Evolutionary conservation across 1,140 invertebrate genomes (phyloP).

Genomic region (Drosophila sp.): DNA sequence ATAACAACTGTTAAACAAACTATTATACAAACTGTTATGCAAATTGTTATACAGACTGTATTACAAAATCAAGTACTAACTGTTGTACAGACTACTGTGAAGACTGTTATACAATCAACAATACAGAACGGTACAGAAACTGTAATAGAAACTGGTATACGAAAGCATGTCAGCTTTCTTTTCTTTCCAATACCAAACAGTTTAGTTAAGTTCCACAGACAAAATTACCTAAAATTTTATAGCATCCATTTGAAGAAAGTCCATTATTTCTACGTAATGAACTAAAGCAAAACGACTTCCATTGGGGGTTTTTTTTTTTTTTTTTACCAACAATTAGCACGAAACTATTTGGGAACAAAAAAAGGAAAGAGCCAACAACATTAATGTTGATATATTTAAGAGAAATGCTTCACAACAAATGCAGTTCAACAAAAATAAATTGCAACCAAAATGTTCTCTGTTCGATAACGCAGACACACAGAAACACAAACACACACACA

Average conservation of each 20-base stretch:
- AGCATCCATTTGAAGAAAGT: neutral
- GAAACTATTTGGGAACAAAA: neutral
- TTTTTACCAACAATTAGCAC: neutral
- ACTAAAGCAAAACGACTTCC: neutral
- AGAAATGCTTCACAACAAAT: constrained; percentile 11
- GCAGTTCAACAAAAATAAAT: constrained; percentile 13
- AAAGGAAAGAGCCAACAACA: neutral
- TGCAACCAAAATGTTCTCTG: constrained; percentile 9
- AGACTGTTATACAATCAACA: no score
- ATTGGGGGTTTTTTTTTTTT: neutral
- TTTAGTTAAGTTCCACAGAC: neutral
- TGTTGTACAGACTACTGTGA: no score
- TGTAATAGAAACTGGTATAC: neutral
- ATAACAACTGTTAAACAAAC: no score
- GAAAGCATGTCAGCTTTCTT: neutral
- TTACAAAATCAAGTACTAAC: neutral
- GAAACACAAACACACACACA: neutral
- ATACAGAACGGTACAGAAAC: no score
- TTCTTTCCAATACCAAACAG: neutral
- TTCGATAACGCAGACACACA: constrained; percentile 1
- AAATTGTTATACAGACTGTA: no score
- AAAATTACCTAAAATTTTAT: neutral
- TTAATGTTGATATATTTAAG: constrained; percentile 12
- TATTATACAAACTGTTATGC: no score
- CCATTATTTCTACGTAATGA: constrained; percentile 8